Conservation (phyloP, 2,888 invertebrate species). For the Rhogogaster chlorosoma region DNA sequence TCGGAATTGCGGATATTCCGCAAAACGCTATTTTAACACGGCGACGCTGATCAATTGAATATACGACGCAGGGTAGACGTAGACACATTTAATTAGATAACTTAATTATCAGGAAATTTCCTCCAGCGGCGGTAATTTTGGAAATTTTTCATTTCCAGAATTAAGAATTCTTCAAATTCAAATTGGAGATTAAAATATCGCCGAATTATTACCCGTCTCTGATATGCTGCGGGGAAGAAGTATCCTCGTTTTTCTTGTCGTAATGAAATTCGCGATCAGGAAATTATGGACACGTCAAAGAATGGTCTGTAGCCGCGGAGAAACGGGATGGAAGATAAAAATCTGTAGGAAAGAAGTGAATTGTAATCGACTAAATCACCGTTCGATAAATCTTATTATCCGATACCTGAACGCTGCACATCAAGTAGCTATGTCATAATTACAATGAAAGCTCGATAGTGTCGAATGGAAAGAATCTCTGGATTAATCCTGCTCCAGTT, state of each 20-base stretch:
- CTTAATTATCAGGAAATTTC: neutral
- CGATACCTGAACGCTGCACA: neutral
- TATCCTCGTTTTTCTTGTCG: neutral
- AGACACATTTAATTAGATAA: neutral
- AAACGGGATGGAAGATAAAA: neutral
- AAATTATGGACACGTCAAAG: constrained; percentile 25
- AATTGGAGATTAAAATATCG: neutral
- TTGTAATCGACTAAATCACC: constrained; percentile 65
- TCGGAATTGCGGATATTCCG: neutral
- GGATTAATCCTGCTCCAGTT: neutral
- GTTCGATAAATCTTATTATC: constrained; percentile 74
- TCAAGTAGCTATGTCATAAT: neutral
- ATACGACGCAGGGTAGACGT: neutral
- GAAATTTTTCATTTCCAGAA: neutral
- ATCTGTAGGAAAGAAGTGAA: constrained; percentile 1
- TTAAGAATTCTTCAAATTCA: neutral
- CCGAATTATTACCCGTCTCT: neutral
- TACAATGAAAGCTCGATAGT: neutral
- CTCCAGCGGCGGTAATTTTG: neutral
- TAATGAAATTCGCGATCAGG: constrained; percentile 30
- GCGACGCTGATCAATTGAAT: neutral
- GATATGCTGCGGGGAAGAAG: neutral
- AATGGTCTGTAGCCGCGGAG: neutral
- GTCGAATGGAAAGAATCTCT: neutral
- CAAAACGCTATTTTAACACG: neutral